Evolutionary conservation across 2,888 invertebrate species (phyloP).

Genomic region (Drosophila borealis): DNA sequence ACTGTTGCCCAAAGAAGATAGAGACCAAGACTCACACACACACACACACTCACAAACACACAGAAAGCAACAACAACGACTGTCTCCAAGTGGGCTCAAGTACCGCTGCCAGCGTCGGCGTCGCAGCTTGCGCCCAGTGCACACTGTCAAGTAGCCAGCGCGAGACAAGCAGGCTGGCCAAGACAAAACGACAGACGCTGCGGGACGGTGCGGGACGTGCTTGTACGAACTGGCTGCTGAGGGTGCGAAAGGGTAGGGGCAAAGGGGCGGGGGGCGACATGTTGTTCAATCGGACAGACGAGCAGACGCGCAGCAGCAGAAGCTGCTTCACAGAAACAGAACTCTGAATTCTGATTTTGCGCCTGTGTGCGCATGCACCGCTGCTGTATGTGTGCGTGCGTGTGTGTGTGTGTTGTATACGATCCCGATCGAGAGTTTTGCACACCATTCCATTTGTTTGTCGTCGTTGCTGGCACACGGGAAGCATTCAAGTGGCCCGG

Average conservation of each 20-base stretch:
- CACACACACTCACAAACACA: background rate
- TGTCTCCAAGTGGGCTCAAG: constrained; percentile 69
- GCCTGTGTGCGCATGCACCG: constrained; percentile 48
- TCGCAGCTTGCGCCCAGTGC: constrained; percentile 42
- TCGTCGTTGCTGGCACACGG: constrained; percentile 31
- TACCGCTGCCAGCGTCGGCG: constrained; percentile 46
- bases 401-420: constrained; percentile 7
- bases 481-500: constrained; percentile 55
- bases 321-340: constrained; percentile 71
- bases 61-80: constrained; percentile 34
- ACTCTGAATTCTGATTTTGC: constrained; percentile 69
- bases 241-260: background rate
- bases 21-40: constrained; percentile 20
- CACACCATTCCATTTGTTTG: constrained; percentile 56
- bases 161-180: constrained; percentile 69
- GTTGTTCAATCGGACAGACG: constrained; percentile 30
- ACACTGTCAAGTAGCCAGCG: constrained; percentile 48
- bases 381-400: constrained; percentile 17
- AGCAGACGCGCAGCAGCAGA: constrained; percentile 48
- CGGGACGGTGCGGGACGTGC: constrained; percentile 31
- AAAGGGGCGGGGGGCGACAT: background rate
- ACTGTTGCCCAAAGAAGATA: constrained; percentile 21
- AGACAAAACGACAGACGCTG: constrained; percentile 43
- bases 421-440: constrained; percentile 59
- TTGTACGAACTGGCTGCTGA: constrained; percentile 3